phyloP scores from a whole-genome alignment of 2,797 vertebrate genomes.

The Cuniculus paca region DNA sequence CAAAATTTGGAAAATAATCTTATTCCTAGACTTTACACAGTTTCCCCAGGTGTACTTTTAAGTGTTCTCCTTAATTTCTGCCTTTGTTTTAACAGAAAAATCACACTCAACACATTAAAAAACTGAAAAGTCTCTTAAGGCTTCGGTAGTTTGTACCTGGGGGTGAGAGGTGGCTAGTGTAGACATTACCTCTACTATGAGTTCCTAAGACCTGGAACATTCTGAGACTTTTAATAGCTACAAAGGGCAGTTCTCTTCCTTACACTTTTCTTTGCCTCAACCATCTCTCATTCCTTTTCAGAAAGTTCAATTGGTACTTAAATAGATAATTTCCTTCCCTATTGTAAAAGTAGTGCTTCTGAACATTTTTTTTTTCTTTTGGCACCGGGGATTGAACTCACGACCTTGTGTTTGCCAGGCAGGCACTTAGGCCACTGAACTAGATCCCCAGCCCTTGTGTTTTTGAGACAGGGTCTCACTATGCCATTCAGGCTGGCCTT shows the following conservation, averaged over 20 bases:
- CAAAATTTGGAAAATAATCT: not conserved
- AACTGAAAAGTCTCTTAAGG: not conserved
- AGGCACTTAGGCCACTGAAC: too few relatives aligned
- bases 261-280: not conserved
- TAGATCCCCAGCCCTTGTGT: too few relatives aligned
- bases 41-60: not conserved
- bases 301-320: constrained; percentile 9
- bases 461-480: too few relatives aligned
- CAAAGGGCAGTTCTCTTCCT: not conserved
- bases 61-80: not conserved
- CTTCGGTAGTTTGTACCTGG: not conserved
- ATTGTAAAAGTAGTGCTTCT: not conserved
- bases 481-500: too few relatives aligned
- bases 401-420: too few relatives aligned
- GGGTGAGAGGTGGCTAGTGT: not conserved
- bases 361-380: constrained; percentile 48
- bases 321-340: not conserved
- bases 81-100: not conserved
- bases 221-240: constrained; percentile 26
- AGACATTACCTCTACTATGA: not conserved
- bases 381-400: too few relatives aligned
- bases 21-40: not conserved
- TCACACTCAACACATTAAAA: not conserved
- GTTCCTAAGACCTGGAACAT: not conserved
- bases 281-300: constrained; percentile 8